Conservation (phyloP, 2,113 vertebrate species). For the Menidia beryllina region DNA sequence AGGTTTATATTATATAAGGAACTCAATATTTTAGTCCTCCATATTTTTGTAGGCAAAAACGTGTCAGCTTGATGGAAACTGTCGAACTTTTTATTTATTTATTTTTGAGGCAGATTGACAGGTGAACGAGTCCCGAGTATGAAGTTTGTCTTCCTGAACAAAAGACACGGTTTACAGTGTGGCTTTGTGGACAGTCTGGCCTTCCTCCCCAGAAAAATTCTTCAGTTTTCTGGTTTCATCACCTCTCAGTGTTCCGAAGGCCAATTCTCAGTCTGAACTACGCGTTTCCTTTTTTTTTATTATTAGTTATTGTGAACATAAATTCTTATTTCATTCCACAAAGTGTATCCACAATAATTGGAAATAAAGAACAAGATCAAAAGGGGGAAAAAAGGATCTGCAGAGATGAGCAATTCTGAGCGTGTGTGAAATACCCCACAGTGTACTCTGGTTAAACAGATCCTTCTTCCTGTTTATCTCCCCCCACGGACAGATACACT, state of each 20-base stretch:
- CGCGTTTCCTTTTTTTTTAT: background rate
- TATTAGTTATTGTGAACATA: slow-evolving; percentile 36
- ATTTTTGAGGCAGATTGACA: slow-evolving; percentile 28
- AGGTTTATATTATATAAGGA: slow-evolving; percentile 34
- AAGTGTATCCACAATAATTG: slow-evolving; percentile 55
- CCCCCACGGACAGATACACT: slow-evolving; percentile 46
- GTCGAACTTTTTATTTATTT: slow-evolving; percentile 14
- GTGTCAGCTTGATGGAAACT: background rate
- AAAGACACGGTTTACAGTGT: slow-evolving; percentile 23
- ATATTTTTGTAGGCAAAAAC: slow-evolving; percentile 45
- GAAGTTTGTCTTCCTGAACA: slow-evolving; percentile 35
- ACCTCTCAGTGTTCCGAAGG: slow-evolving; percentile 53
- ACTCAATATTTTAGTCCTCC: slow-evolving; percentile 59
- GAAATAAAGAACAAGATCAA: slow-evolving; percentile 11
- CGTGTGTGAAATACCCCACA: slow-evolving; percentile 49
- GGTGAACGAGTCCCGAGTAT: slow-evolving; percentile 13
- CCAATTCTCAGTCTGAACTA: slow-evolving; percentile 28
- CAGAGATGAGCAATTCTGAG: slow-evolving; percentile 52
- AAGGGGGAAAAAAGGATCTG: slow-evolving; percentile 40
- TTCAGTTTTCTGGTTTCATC: slow-evolving; percentile 36
- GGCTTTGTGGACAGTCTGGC: slow-evolving; percentile 22
- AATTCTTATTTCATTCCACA: slow-evolving; percentile 50
- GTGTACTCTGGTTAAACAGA: slow-evolving; percentile 59
- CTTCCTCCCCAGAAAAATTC: slow-evolving; percentile 32
- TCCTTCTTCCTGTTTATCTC: slow-evolving; percentile 59